phyloP scores from a whole-genome alignment of 2,797 vertebrate species.

The Selene dorsalis region DNA sequence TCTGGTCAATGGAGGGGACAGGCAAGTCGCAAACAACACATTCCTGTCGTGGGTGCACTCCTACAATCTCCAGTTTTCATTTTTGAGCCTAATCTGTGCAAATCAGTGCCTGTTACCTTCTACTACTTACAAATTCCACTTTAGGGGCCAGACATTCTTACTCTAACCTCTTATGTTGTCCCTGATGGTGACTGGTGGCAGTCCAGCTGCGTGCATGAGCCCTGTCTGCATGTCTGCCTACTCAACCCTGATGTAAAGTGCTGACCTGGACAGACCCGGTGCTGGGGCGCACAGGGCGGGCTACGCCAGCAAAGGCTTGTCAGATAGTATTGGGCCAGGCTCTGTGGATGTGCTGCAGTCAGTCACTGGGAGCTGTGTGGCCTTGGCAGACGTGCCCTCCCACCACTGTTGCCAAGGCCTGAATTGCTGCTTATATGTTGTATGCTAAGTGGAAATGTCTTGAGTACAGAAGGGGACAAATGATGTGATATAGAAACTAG shows the following conservation, averaged over 20 bases:
- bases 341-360: slow-evolving; percentile 58
- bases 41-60: slow-evolving; percentile 65
- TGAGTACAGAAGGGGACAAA: slow-evolving; percentile 29
- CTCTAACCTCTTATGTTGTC: slow-evolving; percentile 54
- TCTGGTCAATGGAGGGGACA: slow-evolving; percentile 36
- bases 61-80: slow-evolving; percentile 50
- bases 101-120: slow-evolving; percentile 68
- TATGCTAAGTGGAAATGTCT: slow-evolving; percentile 34
- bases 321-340: slow-evolving; percentile 66
- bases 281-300: slow-evolving; percentile 43
- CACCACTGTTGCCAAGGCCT: slow-evolving; percentile 28
- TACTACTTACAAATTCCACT: slow-evolving; percentile 69
- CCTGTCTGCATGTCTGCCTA: slow-evolving; percentile 68
- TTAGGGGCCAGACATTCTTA: slow-evolving; percentile 66
- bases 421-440: slow-evolving; percentile 22
- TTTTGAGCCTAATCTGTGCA: slow-evolving; percentile 74
- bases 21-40: slow-evolving; percentile 61
- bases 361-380: slow-evolving; percentile 35
- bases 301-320: slow-evolving; percentile 71
- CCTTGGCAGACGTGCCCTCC: slow-evolving; percentile 30
- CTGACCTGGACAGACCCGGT: slow-evolving; percentile 74
- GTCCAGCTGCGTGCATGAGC: slow-evolving; percentile 51
- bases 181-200: slow-evolving; percentile 50
- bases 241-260: slow-evolving; percentile 76
- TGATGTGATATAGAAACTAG: neutral